A percentile compares a stretch with the other conserved stretches of the same genome.
These are phyloP conservation scores for Asarcornis scutulata DNA, from an alignment of 2,113 vertebrate genomes.

Conservation along the genomic window DNA sequence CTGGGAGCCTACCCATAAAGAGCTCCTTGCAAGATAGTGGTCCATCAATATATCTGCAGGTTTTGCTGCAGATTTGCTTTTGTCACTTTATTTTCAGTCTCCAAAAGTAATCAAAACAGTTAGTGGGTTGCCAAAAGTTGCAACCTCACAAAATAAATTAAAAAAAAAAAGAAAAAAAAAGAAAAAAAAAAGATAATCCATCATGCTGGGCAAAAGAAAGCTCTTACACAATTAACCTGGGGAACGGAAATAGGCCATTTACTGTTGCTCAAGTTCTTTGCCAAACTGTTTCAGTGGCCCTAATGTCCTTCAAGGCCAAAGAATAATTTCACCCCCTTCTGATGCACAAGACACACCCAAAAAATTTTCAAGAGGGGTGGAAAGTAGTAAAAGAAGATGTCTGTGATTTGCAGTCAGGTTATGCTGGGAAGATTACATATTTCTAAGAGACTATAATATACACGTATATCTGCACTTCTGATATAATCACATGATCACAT, in stretches of 20 bases:
- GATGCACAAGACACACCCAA: conserved; percentile 38
- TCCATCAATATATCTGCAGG: background rate
- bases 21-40: background rate
- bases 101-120: conserved; percentile 17
- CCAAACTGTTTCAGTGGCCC: background rate
- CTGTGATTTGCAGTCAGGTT: conserved; percentile 56
- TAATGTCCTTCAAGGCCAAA: background rate
- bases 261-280: conserved; percentile 11
- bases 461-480: background rate
- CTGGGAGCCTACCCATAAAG: background rate
- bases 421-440: conserved; percentile 59
- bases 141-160: conserved; percentile 21
- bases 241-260: background rate
- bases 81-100: conserved; percentile 44
- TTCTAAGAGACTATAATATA: conserved; percentile 2
- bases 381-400: conserved; percentile 57
- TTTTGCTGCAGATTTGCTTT: conserved; percentile 29
- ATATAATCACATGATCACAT: conserved; percentile 38
- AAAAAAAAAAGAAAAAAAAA: background rate
- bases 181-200: background rate
- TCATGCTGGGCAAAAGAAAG: conserved; percentile 4
- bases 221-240: conserved; percentile 22
- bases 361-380: conserved; percentile 43
- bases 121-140: conserved; percentile 13
- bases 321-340: background rate